These are phyloP conservation scores for Idaea dimidiata DNA, from an alignment of 2,888 invertebrate genomes.

Conservation along the genomic window DNA sequence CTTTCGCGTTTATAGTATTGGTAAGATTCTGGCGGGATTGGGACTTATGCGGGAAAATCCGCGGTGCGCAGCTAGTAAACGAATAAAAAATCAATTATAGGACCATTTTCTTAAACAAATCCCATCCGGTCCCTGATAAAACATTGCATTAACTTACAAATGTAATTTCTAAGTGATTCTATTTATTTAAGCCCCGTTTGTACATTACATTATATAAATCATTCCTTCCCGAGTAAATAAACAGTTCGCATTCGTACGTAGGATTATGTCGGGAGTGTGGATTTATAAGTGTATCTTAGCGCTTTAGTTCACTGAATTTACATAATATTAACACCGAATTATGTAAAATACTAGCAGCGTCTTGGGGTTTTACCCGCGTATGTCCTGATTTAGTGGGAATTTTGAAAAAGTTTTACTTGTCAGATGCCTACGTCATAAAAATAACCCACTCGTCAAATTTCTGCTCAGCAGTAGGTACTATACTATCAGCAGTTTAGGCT, in stretches of 20 bases:
- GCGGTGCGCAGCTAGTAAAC: no score
- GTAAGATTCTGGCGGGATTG: no score
- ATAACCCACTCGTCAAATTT: no score
- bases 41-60: no score
- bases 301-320: background rate
- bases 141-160: background rate
- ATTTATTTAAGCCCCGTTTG: background rate
- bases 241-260: background rate
- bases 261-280: background rate
- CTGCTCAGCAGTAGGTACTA: no score
- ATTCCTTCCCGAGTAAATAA: background rate
- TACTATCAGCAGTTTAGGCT: no score
- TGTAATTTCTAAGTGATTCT: background rate
- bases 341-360: background rate
- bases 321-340: background rate
- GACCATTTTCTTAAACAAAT: background rate
- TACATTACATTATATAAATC: background rate
- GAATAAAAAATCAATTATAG: no score
- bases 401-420: no score
- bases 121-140: background rate
- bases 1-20: no score
- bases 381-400: background rate
- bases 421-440: no score
- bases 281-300: background rate
- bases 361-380: background rate